phyloP scores from a whole-genome alignment of 1,140 invertebrate species.

The Macrobrachium rosenbergii region DNA sequence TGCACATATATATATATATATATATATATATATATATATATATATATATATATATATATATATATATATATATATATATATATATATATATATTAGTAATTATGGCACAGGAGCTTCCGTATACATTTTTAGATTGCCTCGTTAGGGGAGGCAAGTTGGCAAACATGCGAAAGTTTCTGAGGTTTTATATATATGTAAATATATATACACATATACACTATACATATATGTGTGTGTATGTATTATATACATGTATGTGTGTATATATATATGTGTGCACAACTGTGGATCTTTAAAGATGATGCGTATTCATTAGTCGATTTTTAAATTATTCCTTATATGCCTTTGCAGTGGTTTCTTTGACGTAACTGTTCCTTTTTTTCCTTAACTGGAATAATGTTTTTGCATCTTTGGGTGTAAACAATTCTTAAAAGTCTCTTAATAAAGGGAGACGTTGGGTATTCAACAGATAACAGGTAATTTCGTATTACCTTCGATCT shows the following conservation, averaged over 20 bases:
- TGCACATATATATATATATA: not conserved
- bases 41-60: conserved; percentile 4
- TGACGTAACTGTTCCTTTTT: not conserved
- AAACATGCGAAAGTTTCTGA: too few species aligned
- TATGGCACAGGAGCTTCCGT: too few species aligned
- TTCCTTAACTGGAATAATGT: not conserved
- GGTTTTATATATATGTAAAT: not conserved
- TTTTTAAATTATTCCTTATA: not conserved
- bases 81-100: not conserved
- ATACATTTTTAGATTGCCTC: too few species aligned
- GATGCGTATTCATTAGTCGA: not conserved
- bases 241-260: conserved; percentile 13
- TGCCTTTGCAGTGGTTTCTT: not conserved
- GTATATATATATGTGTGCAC: conserved; percentile 3
- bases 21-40: conserved; percentile 7
- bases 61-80: not conserved
- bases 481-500: too few species aligned
- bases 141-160: too few species aligned
- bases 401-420: too few species aligned
- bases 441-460: too few species aligned
- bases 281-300: not conserved
- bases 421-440: too few species aligned
- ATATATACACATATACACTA: not conserved
- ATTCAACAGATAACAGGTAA: too few species aligned
- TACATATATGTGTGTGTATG: not conserved